Conservation (phyloP, 2,113 vertebrate species). For the Corythoichthys haematopterus region DNA sequence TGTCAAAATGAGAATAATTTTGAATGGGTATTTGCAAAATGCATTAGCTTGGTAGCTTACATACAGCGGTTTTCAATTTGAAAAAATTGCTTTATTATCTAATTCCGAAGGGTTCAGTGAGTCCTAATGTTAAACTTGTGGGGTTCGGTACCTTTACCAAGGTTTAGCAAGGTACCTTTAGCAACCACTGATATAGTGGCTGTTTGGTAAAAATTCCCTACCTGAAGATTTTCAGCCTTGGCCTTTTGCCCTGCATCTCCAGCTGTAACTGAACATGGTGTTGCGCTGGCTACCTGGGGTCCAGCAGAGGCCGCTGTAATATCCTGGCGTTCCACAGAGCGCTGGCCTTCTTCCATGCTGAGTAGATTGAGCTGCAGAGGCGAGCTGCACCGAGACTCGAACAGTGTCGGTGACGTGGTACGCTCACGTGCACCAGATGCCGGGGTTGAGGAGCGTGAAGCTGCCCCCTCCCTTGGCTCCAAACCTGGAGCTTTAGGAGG, state of each 20-base stretch:
- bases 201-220: constrained; percentile 53
- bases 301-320: constrained; percentile 15
- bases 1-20: too few species aligned
- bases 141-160: too few species aligned
- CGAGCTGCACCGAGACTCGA: constrained; percentile 89
- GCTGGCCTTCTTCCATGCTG: constrained; percentile 85
- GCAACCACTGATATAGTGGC: too few species aligned
- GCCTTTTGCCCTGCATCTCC: constrained; percentile 45
- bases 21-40: too few species aligned
- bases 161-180: too few species aligned
- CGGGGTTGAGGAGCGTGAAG: constrained; percentile 74
- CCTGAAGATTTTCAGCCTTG: constrained; percentile 54
- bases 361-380: constrained; percentile 90
- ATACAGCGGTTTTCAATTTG: too few species aligned
- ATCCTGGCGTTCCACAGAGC: constrained; percentile 60
- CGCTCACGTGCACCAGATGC: constrained; percentile 49
- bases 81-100: too few species aligned
- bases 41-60: too few species aligned
- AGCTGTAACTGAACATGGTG: constrained; percentile 17
- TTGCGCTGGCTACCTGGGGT: constrained; percentile 32
- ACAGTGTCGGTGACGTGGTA: constrained; percentile 74
- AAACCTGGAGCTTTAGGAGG: constrained; percentile 48
- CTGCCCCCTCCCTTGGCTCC: constrained; percentile 51
- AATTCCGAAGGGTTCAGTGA: too few species aligned
- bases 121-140: too few species aligned